Evolutionary conservation across 2,113 vertebrate genomes (phyloP), one percentile per base, ranked within the genome.

Genomic region (Mus spicilegus): DNA sequence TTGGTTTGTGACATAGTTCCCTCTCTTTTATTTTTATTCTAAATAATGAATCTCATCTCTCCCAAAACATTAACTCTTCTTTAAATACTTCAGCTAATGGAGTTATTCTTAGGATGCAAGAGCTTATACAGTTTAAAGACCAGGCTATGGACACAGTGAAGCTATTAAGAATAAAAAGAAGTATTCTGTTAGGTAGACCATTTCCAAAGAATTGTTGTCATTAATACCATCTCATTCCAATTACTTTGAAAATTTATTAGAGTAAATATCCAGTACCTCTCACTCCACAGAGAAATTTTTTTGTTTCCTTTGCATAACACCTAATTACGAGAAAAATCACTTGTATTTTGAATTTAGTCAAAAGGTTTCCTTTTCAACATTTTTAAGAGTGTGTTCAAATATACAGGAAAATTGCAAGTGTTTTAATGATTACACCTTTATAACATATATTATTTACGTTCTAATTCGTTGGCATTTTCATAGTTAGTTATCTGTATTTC

Each of bases 181-280:
- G 30, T 20, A 28, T 90, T 95, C 75, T 95, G 67, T 49, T 54
- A 46, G 33, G 87, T 91, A 94, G 72, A 82, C 76, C 28, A 10
- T 42, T 70, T 88, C 54, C 76, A 82, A 30, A 95, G 89, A 97
- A n/a, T 58, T 76, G 19, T 93, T 96, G 22, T 39, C 54, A 63
- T 63, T 78, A 70, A 87, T 51, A 77, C 91, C n/a, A 65, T 91
- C 63, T 95, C 4, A 5, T 95, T 97, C 91, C 73, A 97, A 82
- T 89, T 93, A 95, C 93, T 87, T 58, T 94, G 67, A 20, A 78
- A 90, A 89, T 20, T 92, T 93, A 96, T 26, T 97, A 89, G 85
- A 92, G 58, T 56, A 93, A 56, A 95, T 97, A 85, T 46, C 14
- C 12, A 89, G 46, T 93, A 51, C 58, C 19, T 96, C 26, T 93